Percentiles rank a stretch among this genome's conserved stretches.
Evolutionary conservation across 2,113 vertebrate genomes (phyloP).

Genomic region (Rhea americana): DNA sequence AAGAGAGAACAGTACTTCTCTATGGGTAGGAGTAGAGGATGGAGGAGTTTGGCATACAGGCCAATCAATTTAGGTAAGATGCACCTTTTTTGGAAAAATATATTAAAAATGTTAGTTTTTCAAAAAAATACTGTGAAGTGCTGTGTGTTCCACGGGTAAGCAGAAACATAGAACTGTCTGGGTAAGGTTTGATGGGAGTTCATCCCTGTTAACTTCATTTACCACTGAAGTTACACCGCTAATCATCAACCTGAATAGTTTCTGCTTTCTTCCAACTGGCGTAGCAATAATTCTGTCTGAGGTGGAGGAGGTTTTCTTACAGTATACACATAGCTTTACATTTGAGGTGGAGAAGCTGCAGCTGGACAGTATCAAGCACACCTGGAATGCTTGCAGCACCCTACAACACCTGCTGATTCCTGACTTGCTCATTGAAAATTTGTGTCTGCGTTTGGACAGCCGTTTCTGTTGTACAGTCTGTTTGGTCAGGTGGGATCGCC

Average conservation of each 20-base stretch:
- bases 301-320: neutral
- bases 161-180: too few species aligned
- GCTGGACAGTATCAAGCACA: neutral
- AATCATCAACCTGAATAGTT: neutral
- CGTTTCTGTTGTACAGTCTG: fast-evolving
- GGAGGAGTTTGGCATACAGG: too few species aligned
- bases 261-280: neutral
- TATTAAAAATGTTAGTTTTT: fast-evolving
- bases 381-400: fast-evolving
- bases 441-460: fast-evolving
- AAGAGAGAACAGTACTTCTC: too few species aligned
- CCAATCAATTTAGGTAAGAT: fast-evolving
- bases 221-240: too few species aligned
- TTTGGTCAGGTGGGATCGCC: fast-evolving
- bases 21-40: fast-evolving
- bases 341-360: neutral
- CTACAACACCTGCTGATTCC: neutral
- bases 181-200: too few species aligned
- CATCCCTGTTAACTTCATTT: neutral
- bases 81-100: neutral
- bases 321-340: neutral
- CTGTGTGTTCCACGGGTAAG: neutral
- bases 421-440: neutral
- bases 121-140: fast-evolving
- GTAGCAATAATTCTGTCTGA: neutral